Conservation (phyloP, 2,113 vertebrate genomes). For the Hippocampus zosterae region DNA sequence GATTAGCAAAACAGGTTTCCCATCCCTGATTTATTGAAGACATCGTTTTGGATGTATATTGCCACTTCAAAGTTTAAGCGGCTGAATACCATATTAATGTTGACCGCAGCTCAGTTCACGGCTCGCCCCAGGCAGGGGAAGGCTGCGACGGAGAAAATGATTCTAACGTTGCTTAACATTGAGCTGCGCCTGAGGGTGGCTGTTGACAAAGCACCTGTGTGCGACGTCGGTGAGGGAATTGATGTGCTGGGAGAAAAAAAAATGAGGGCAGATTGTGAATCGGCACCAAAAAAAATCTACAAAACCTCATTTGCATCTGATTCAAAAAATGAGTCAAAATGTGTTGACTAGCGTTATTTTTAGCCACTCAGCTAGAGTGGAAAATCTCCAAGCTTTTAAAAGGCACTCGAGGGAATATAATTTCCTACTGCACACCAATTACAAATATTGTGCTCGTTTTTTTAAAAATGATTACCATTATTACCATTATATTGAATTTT, state of each 20-base stretch:
- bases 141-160: background rate
- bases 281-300: background rate
- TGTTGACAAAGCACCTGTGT: background rate
- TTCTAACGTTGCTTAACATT: constrained; percentile 26
- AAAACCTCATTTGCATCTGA: no score
- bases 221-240: background rate
- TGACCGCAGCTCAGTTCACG: constrained; percentile 3
- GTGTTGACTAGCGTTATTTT: no score
- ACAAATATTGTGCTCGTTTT: background rate
- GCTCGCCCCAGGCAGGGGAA: constrained; percentile 14
- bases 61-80: constrained; percentile 20
- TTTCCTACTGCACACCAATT: no score
- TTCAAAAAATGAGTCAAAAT: no score
- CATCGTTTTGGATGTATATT: constrained; percentile 4
- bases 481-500: no score
- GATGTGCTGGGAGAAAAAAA: no score
- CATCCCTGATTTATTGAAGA: background rate
- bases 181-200: constrained; percentile 2
- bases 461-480: background rate
- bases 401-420: background rate
- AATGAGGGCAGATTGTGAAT: no score
- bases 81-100: constrained; percentile 3
- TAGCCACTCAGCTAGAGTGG: no score
- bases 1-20: background rate
- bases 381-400: no score